A percentile compares a stretch with the other conserved stretches of the same genome.
phyloP scores from a whole-genome alignment of 2,113 vertebrate genomes.

The Hassar affinis region DNA sequence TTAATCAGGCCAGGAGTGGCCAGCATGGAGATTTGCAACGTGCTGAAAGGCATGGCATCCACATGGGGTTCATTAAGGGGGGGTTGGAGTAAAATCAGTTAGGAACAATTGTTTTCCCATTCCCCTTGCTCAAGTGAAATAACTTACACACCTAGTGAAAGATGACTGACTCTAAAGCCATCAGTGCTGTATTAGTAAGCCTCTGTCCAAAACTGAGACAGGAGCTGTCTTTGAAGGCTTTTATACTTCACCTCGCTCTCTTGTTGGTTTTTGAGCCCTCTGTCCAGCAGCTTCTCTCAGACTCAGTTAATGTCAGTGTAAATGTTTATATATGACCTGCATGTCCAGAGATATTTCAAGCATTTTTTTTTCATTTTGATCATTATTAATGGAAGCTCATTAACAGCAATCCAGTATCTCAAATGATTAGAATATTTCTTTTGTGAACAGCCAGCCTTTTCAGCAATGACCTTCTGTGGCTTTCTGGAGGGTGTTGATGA shows the following conservation, averaged over 20 bases:
- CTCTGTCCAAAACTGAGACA: constrained; percentile 13
- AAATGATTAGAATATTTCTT: no score
- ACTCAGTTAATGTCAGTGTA: neutral
- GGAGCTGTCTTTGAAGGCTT: constrained; percentile 29
- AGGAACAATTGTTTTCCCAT: constrained; percentile 80
- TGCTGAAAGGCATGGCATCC: constrained; percentile 74
- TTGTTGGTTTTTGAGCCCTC: constrained; percentile 16
- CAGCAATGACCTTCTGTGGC: no score
- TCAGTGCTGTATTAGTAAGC: constrained; percentile 44
- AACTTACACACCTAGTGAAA: constrained; percentile 53
- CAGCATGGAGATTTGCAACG: constrained; percentile 72
- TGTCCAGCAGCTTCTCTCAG: constrained; percentile 5
- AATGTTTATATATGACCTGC: no score
- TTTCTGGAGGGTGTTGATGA: no score
- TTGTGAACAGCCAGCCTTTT: no score
- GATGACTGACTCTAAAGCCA: constrained; percentile 58
- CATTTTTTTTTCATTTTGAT: no score
- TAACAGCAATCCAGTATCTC: no score
- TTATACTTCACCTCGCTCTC: neutral
- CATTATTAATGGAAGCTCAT: no score
- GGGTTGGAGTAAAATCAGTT: constrained; percentile 76
- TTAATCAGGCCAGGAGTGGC: constrained; percentile 76
- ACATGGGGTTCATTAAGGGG: constrained; percentile 79
- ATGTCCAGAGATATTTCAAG: no score
- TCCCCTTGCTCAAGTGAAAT: constrained; percentile 67